Percentiles rank a stretch among this genome's conserved stretches.
Evolutionary conservation across 2,113 vertebrate species (phyloP).

Genomic region (Epinephelus cyanopodus): DNA sequence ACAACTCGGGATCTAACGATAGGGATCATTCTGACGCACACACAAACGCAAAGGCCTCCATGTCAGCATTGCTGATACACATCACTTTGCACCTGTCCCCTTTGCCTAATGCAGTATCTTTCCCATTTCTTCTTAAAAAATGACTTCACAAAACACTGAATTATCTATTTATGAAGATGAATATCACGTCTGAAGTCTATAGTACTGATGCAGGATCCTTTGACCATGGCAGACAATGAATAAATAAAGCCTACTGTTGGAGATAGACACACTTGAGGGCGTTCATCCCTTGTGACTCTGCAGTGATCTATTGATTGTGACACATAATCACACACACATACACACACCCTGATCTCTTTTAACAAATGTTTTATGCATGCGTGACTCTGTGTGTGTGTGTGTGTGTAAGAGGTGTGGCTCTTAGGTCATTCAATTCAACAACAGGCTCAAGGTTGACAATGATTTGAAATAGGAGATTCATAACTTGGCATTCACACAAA

Average conservation of each 20-base stretch:
- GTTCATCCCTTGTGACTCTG: conserved; percentile 28
- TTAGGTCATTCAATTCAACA: conserved; percentile 35
- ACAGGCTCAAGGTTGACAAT: conserved; percentile 27
- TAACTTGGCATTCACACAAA: neutral
- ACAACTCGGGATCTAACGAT: neutral
- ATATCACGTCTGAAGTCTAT: neutral
- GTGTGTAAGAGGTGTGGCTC: conserved; percentile 62
- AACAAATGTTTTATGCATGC: conserved; percentile 53
- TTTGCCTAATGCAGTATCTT: neutral
- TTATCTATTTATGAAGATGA: neutral
- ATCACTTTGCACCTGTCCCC: neutral
- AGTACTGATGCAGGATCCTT: neutral
- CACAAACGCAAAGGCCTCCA: neutral
- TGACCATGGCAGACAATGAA: conserved; percentile 15
- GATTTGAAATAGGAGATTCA: conserved; percentile 14
- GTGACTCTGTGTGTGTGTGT: conserved; percentile 19
- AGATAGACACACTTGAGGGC: conserved; percentile 26
- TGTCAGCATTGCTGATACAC: neutral
- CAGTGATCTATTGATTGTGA: conserved; percentile 63
- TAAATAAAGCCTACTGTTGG: conserved; percentile 17
- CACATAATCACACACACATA: conserved; percentile 36
- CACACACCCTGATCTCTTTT: conserved; percentile 57
- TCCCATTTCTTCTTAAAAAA: too few species aligned
- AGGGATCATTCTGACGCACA: neutral
- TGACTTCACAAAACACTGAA: neutral